Evolutionary conservation across 2,888 invertebrate genomes (phyloP).

Genomic region (Phasia obesa): DNA sequence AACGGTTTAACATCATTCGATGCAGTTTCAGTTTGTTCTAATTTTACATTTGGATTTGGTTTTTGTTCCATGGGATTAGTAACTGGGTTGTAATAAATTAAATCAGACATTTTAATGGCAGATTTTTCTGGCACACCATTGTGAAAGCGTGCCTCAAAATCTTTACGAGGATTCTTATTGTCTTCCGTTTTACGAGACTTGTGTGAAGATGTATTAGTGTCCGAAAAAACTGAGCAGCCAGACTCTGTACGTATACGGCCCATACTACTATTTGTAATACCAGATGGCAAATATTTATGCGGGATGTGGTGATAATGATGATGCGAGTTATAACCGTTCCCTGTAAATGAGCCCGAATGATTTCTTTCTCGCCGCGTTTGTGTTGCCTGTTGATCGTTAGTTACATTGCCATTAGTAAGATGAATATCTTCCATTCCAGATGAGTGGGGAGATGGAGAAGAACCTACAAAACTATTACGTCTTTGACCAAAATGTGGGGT

Average conservation of each 20-base stretch:
- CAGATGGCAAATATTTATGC: conserved; percentile 75
- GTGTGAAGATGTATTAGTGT: conserved; percentile 72
- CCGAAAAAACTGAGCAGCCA: conserved; percentile 80
- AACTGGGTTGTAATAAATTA: conserved; percentile 94
- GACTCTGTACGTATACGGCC: conserved; percentile 82
- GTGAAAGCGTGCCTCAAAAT: conserved; percentile 78
- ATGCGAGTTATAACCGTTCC: conserved; percentile 8
- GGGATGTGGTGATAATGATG: conserved; percentile 72
- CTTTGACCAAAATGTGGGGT: conserved; percentile 86
- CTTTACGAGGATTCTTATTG: conserved; percentile 80
- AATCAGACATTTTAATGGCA: conserved; percentile 93
- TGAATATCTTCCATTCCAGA: conserved; percentile 67
- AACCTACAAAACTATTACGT: conserved; percentile 86
- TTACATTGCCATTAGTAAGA: not conserved
- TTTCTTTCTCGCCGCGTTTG: conserved; percentile 77
- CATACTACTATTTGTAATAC: conserved; percentile 75
- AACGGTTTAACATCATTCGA: conserved; percentile 50
- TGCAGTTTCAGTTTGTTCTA: conserved; percentile 50
- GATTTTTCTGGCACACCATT: conserved; percentile 85
- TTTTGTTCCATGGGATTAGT: conserved; percentile 88
- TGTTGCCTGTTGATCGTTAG: conserved; percentile 73
- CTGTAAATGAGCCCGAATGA: conserved; percentile 74
- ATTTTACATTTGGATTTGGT: conserved; percentile 69
- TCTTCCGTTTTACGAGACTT: conserved; percentile 82
- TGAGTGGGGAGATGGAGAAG: conserved; percentile 77